phyloP scores from a whole-genome alignment of 37 sponge, comb jelly and placozoan genomes.

The Amphimedon queenslandica region DNA sequence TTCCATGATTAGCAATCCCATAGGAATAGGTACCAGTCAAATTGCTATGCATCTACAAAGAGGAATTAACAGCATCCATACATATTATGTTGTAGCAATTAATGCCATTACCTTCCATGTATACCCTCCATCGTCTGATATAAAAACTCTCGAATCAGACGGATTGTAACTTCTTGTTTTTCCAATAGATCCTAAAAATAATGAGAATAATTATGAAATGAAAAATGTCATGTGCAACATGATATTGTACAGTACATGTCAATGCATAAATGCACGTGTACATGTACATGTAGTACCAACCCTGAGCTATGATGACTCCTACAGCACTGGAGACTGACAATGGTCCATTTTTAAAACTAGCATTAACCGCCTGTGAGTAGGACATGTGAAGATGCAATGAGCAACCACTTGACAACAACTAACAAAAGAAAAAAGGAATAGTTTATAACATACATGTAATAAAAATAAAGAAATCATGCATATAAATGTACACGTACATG shows the following conservation, averaged over 20 bases:
- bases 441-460: too few species aligned
- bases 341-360: slow-evolving; percentile 11
- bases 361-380: slow-evolving; percentile 18
- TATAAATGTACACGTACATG: too few species aligned
- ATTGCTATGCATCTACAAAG: slow-evolving; percentile 13
- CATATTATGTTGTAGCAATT: neutral
- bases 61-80: neutral
- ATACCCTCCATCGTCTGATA: slow-evolving; percentile 43
- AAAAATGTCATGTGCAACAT: neutral
- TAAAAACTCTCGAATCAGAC: slow-evolving; percentile 3
- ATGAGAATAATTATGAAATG: neutral
- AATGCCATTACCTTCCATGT: slow-evolving; percentile 30
- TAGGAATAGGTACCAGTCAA: slow-evolving; percentile 39
- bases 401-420: too few species aligned
- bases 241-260: too few species aligned
- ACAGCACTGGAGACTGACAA: slow-evolving; percentile 33
- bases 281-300: slow-evolving; percentile 41
- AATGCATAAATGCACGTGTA: too few species aligned
- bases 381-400: slow-evolving; percentile 44
- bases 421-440: too few species aligned
- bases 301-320: slow-evolving; percentile 58
- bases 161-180: slow-evolving; percentile 9
- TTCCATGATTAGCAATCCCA: slow-evolving; percentile 72
- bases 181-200: slow-evolving; percentile 28
- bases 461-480: too few species aligned